Base-by-base conservation (phyloP, 2,797 vertebrate species). In the Lagodon rhomboides region DNA sequence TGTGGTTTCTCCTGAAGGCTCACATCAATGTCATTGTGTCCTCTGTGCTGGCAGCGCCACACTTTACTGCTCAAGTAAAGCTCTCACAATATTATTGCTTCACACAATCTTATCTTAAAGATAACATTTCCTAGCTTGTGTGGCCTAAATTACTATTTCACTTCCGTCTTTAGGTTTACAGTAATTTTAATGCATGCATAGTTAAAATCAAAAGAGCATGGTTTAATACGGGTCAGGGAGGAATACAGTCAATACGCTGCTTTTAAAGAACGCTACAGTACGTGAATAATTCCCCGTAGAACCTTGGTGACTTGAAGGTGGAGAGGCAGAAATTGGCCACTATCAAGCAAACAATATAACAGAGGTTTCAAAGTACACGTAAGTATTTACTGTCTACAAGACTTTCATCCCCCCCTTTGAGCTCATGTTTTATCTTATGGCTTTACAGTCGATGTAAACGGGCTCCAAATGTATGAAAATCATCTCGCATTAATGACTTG, bases 41-140 rank as follows among this genome's bases (percentile, higher is more conserved):
- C 27, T 54, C 53, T 74, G 60, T 0, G 1, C 10, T 46, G 17
- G 18, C 11, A 17, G 22, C 3, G 23, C 12, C 49, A 18, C 22
- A 44, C 4, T 68, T 76, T 55, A 59, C 25, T 63, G 60, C 25
- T 59, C 51, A 30, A 8, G 34, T 38, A 38, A 38, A 38, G 38
- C 38, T 38, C 38, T 38, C 38, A 38, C 38, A 38, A 38, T 11
- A 38, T 11, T 38, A 38, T 38, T 11, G 4, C 10, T 20, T 22
- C 4, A n/a, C 44, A 56, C 16, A 55, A 63, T 44, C 59, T 83
- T 85, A 82, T 66, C 77, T 74, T 1, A 10, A 13, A 82, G 81
- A 53, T 82, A 76, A 69, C 23, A 30, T 15, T 41, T 49, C 4
- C 7, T 20, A 8, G 13, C 20, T 34, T 4, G 4, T 15, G 18